These are phyloP conservation scores for Daphoenositta chrysoptera DNA, from an alignment of 2,113 vertebrate genomes.

Conservation along the genomic window DNA sequence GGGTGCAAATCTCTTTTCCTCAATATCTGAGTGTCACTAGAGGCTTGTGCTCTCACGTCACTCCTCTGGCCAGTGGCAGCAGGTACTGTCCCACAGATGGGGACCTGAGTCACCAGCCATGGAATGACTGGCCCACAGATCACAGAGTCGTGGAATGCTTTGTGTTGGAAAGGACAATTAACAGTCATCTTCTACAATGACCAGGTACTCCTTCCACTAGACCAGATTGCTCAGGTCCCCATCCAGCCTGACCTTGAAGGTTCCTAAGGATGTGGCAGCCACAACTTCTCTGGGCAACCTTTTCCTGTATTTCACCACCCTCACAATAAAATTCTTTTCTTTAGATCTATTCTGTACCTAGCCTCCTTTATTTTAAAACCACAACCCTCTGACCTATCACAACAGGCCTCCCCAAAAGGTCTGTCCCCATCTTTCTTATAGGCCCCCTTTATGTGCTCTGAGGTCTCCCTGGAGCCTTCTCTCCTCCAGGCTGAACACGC, in stretches of 20 bases:
- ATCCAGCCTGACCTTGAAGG: background rate
- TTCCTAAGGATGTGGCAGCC: background rate
- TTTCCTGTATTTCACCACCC: background rate
- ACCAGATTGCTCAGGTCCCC: background rate
- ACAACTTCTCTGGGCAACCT: background rate
- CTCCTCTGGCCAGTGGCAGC: background rate
- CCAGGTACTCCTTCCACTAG: background rate
- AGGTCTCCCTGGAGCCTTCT: background rate
- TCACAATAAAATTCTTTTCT: background rate
- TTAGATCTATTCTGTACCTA: background rate
- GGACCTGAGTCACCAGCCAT: accelerated
- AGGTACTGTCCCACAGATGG: background rate
- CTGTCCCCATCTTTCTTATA: background rate
- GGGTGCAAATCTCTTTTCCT: background rate
- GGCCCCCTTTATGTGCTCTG: background rate
- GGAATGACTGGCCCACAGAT: background rate
- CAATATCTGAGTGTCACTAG: background rate
- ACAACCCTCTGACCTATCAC: accelerated
- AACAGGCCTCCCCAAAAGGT: background rate
- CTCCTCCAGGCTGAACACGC: background rate
- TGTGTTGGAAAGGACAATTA: background rate
- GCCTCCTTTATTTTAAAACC: background rate
- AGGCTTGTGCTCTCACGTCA: background rate
- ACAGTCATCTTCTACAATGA: background rate
- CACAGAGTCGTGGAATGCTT: background rate